These are phyloP conservation scores for Varanus salvator DNA, from an alignment of 2,113 vertebrate species.

Conservation along the genomic window DNA sequence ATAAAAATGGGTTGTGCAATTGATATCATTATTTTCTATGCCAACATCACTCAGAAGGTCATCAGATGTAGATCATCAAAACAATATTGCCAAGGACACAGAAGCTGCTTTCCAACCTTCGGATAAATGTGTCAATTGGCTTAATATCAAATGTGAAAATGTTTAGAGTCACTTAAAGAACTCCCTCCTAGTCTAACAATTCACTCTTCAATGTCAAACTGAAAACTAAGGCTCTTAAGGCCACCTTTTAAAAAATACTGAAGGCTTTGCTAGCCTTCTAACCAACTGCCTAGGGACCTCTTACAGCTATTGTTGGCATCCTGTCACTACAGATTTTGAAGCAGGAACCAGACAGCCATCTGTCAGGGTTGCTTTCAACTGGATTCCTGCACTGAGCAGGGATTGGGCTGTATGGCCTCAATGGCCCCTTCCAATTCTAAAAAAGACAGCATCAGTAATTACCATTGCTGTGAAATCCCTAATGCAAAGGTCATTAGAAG, in stretches of 20 bases:
- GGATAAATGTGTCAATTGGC: background rate
- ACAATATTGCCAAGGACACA: no score
- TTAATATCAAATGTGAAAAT: background rate
- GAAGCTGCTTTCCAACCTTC: background rate
- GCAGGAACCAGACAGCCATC: no score
- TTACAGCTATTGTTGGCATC: no score
- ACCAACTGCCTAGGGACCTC: no score
- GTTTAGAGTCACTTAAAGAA: background rate
- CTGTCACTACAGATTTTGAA: no score
- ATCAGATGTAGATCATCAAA: background rate
- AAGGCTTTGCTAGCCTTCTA: background rate
- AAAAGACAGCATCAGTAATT: background rate
- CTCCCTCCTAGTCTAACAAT: background rate
- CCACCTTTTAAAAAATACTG: background rate
- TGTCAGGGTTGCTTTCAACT: no score
- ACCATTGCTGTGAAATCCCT: background rate
- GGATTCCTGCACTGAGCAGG: no score
- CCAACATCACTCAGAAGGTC: background rate
- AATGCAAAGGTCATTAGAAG: background rate
- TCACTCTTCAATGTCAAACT: background rate
- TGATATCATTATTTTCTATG: background rate
- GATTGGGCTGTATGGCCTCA: no score
- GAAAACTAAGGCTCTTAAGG: background rate
- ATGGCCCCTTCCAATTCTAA: no score
- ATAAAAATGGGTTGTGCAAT: background rate